Evolutionary conservation across 2,888 invertebrate species (phyloP).

Genomic region (Chaetoderma sp.): DNA sequence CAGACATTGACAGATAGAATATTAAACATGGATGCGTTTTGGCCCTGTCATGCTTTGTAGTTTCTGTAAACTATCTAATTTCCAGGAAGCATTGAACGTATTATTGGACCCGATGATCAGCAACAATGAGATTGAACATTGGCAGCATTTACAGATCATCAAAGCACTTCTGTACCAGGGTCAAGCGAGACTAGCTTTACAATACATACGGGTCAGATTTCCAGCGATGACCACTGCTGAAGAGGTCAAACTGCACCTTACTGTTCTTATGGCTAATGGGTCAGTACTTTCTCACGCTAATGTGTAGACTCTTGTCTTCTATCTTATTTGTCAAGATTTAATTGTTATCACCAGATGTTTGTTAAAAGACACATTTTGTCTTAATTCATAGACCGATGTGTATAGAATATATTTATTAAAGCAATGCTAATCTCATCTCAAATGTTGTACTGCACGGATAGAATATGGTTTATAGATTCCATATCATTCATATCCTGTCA

Average conservation of each 20-base stretch:
- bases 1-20: too few species aligned
- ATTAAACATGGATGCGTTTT: too few species aligned
- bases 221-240: conserved; percentile 74
- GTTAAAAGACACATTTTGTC: too few species aligned
- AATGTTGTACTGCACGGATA: too few species aligned
- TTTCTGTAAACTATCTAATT: too few species aligned
- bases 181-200: conserved; percentile 79
- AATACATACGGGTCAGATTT: conserved; percentile 70
- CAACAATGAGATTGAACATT: conserved; percentile 73
- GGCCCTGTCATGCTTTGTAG: too few species aligned
- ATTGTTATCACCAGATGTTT: too few species aligned
- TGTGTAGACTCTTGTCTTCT: neutral
- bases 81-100: conserved; percentile 77
- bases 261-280: conserved; percentile 77
- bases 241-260: conserved; percentile 73
- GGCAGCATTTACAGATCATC: conserved; percentile 81
- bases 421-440: too few species aligned
- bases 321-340: neutral
- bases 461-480: too few species aligned
- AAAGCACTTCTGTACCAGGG: conserved; percentile 77
- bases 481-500: too few species aligned
- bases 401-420: too few species aligned
- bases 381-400: too few species aligned
- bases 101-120: conserved; percentile 77
- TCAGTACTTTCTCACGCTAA: conserved; percentile 41